Conservation (phyloP, 2,797 vertebrate species). For the Phrynocephalus guinanensis region DNA sequence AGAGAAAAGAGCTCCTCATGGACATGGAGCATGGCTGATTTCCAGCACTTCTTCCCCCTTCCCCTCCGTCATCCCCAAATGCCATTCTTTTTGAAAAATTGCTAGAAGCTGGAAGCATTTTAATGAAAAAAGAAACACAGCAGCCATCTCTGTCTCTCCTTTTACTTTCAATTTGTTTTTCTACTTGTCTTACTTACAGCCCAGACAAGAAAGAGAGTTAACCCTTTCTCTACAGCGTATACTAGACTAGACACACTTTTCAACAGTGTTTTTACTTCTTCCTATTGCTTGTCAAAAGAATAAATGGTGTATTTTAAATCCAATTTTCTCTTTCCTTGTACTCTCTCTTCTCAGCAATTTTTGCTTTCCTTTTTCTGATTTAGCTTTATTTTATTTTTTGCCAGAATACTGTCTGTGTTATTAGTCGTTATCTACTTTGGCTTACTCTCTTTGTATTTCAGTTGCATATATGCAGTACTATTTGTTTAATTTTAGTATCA, state of each 20-base stretch:
- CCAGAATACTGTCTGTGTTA: not conserved
- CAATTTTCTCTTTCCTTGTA: not conserved
- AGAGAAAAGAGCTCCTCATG: not conserved
- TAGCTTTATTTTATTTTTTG: not conserved
- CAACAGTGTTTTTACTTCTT: not conserved
- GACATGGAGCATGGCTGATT: constrained; percentile 1
- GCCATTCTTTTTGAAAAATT: constrained; percentile 49
- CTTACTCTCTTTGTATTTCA: not conserved
- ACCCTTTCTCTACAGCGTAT: constrained; percentile 18
- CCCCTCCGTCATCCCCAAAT: constrained; percentile 26
- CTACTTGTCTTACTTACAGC: constrained; percentile 42
- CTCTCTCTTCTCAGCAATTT: not conserved
- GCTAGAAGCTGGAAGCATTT: constrained; percentile 37
- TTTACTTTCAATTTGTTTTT: constrained; percentile 51
- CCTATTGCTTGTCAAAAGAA: not conserved
- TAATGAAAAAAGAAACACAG: constrained; percentile 47
- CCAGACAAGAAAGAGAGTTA: constrained; percentile 35
- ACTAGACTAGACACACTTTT: not conserved
- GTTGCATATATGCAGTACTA: not conserved
- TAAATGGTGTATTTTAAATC: not conserved
- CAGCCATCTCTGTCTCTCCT: constrained; percentile 39
- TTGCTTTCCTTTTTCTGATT: too few species aligned
- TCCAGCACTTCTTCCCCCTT: not conserved
- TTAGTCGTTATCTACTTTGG: not conserved
- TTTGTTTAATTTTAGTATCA: too few species aligned